These are phyloP conservation scores for Dendrocincla tyrannina DNA, from an alignment of 2,797 vertebrate species.

Conservation along the genomic window DNA sequence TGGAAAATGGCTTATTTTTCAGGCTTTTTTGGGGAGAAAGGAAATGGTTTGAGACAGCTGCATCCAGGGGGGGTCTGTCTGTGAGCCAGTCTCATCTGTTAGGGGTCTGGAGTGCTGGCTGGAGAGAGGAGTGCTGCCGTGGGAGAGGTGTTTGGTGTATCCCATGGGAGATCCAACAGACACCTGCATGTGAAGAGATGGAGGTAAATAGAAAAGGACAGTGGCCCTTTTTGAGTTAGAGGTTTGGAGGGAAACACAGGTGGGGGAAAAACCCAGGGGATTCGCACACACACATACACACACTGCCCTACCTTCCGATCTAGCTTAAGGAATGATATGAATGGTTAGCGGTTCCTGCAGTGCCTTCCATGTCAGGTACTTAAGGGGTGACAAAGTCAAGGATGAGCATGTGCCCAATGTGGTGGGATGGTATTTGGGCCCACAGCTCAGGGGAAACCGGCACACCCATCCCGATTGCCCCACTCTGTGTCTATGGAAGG, in stretches of 20 bases:
- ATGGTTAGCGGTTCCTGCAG: neutral
- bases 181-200: neutral
- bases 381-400: neutral
- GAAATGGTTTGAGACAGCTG: neutral
- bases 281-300: neutral
- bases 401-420: neutral
- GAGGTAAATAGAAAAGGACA: neutral
- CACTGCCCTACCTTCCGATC: neutral
- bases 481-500: neutral
- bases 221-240: neutral
- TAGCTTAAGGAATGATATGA: neutral
- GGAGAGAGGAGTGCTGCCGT: neutral
- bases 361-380: neutral
- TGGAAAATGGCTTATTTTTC: neutral
- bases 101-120: neutral
- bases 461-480: neutral
- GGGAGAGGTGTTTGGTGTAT: neutral
- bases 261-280: neutral
- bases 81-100: rapidly evolving
- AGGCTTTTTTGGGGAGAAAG: neutral
- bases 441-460: rapidly evolving
- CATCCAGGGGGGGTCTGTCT: rapidly evolving
- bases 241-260: neutral
- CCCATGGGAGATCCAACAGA: neutral
- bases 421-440: neutral